Conservation (phyloP, 1,140 invertebrate genomes). For the Meloidogyne chitwoodi region DNA sequence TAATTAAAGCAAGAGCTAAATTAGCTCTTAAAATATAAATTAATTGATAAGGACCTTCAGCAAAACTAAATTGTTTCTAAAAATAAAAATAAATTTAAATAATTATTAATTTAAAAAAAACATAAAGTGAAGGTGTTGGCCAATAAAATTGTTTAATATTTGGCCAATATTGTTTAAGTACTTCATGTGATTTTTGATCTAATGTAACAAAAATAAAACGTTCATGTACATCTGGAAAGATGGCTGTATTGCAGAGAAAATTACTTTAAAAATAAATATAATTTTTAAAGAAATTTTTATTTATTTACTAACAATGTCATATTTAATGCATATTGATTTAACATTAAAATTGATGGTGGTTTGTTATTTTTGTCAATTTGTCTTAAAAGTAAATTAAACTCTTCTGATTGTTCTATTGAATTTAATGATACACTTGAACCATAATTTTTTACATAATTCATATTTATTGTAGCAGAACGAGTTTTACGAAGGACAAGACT, state of each 20-base stretch:
- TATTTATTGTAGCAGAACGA: slow-evolving; percentile 44
- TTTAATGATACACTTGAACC: slow-evolving; percentile 43
- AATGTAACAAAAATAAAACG: slow-evolving; percentile 56
- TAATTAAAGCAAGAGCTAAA: slow-evolving; percentile 49
- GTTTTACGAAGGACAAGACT: slow-evolving; percentile 52
- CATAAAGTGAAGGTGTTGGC: slow-evolving; percentile 57
- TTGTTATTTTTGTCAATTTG: slow-evolving; percentile 47
- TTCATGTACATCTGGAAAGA: slow-evolving; percentile 53
- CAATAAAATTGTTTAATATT: slow-evolving; percentile 53
- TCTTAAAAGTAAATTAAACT: slow-evolving; percentile 45
- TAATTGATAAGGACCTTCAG: slow-evolving; percentile 58
- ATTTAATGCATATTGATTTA: slow-evolving; percentile 57
- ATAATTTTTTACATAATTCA: slow-evolving; percentile 49
- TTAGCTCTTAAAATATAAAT: slow-evolving; percentile 56
- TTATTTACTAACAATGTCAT: slow-evolving; percentile 54
- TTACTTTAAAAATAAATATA: slow-evolving; percentile 34
- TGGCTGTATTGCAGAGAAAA: slow-evolving; percentile 54
- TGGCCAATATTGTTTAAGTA: slow-evolving; percentile 47
- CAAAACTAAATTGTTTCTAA: slow-evolving; percentile 57
- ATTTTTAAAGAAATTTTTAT: too few relatives aligned
- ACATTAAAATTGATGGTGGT: slow-evolving; percentile 53
- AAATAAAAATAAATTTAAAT: slow-evolving; percentile 23
- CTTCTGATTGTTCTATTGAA: slow-evolving; percentile 46
- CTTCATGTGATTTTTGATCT: slow-evolving; percentile 49
- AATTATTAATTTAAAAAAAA: slow-evolving; percentile 29